A percentile compares a stretch with the other conserved stretches of the same genome.
phyloP scores from a whole-genome alignment of 2,797 vertebrate genomes.

The Manis javanica region DNA sequence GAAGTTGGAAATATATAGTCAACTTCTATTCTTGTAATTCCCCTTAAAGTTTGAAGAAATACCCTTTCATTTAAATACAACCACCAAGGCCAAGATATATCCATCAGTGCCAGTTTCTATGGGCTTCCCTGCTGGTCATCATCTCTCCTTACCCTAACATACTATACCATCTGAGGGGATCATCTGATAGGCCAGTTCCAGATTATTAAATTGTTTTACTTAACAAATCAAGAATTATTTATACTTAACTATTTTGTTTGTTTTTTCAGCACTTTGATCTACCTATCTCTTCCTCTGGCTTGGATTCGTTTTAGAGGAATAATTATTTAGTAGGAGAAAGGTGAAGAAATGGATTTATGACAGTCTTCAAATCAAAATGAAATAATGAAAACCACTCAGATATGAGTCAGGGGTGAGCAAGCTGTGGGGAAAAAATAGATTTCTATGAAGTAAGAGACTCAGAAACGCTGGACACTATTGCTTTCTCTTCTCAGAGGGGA shows the following conservation, averaged over 20 bases:
- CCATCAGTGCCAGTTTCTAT: neutral
- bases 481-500: neutral
- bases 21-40: neutral
- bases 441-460: neutral
- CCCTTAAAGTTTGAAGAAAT: conserved; percentile 39
- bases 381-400: neutral
- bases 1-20: neutral
- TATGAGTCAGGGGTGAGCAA: neutral
- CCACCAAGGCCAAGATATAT: neutral
- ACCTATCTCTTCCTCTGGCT: neutral
- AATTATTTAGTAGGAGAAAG: neutral
- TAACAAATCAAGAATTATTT: neutral
- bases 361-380: neutral
- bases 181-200: neutral
- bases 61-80: neutral
- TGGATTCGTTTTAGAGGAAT: neutral
- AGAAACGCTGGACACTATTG: neutral
- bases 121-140: neutral
- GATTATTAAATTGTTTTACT: neutral
- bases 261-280: neutral
- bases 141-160: neutral
- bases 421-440: neutral
- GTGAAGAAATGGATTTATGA: neutral
- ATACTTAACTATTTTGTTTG: neutral
- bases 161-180: neutral